A percentile compares a stretch with the other conserved stretches of the same genome.
Evolutionary conservation across 2,888 invertebrate genomes (phyloP).

Genomic region (Idaea aversata): DNA sequence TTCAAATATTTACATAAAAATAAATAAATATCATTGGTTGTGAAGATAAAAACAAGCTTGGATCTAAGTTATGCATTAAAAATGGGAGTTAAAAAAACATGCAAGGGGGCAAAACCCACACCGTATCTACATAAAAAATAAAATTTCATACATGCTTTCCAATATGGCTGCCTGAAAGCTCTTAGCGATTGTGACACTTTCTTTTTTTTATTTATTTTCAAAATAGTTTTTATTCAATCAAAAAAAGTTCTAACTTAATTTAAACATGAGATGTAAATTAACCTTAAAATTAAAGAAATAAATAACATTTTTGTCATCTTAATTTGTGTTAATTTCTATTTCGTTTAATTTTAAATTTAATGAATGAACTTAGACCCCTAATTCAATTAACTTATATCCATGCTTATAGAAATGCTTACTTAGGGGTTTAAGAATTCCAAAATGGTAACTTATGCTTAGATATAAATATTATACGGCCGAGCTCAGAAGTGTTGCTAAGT

Average conservation of each 20-base stretch:
- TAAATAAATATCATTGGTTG: background rate
- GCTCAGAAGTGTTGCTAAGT: background rate
- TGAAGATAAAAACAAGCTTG: background rate
- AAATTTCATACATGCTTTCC: slow-evolving; percentile 73
- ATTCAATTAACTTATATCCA: slow-evolving; percentile 4
- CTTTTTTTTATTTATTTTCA: slow-evolving; percentile 22
- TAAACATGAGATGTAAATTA: slow-evolving; percentile 34
- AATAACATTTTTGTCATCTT: slow-evolving; percentile 24
- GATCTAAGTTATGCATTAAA: background rate
- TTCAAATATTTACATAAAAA: background rate
- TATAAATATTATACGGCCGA: background rate
- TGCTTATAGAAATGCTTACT: slow-evolving; percentile 3
- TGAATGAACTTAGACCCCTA: slow-evolving; percentile 37
- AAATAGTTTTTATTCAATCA: slow-evolving; percentile 59
- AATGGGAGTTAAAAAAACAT: slow-evolving; percentile 18
- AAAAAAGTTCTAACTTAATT: slow-evolving; percentile 42
- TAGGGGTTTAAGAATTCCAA: background rate
- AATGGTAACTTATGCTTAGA: background rate
- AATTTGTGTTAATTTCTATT: slow-evolving; percentile 25
- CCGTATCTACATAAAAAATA: slow-evolving; percentile 31
- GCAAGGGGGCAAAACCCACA: slow-evolving; percentile 47
- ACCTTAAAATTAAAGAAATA: slow-evolving; percentile 28
- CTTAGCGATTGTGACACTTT: slow-evolving; percentile 69
- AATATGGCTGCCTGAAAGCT: slow-evolving; percentile 64
- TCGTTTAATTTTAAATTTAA: slow-evolving; percentile 32